These are phyloP conservation scores for Nymphalis urticae DNA, from an alignment of 2,888 invertebrate genomes.

Conservation along the genomic window DNA sequence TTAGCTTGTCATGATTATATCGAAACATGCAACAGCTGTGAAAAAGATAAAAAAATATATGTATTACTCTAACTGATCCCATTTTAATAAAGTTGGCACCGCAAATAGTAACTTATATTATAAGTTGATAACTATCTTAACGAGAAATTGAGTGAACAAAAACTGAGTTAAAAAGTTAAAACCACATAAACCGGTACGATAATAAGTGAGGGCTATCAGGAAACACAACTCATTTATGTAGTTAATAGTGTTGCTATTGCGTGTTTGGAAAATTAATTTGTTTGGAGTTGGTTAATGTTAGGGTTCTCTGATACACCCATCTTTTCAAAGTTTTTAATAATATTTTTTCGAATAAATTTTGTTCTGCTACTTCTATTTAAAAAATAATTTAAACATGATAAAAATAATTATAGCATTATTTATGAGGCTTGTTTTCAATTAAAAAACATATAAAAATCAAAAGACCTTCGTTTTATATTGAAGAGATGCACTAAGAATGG, in stretches of 20 bases:
- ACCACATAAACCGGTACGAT: slow-evolving; percentile 56
- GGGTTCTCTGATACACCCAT: slow-evolving; percentile 42
- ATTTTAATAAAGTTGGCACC: slow-evolving; percentile 8
- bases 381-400: no score
- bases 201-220: slow-evolving; percentile 58
- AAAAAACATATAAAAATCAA: no score
- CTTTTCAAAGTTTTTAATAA: background rate
- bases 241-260: slow-evolving; percentile 68
- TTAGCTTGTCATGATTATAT: background rate
- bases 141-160: slow-evolving; percentile 33
- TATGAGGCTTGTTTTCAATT: no score
- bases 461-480: no score
- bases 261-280: slow-evolving; percentile 75
- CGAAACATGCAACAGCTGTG: background rate
- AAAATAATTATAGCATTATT: no score
- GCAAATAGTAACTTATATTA: slow-evolving; percentile 15
- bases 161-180: slow-evolving; percentile 37
- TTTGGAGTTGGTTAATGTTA: slow-evolving; percentile 57
- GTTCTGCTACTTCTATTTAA: no score
- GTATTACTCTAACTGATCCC: background rate
- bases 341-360: background rate
- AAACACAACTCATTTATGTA: slow-evolving; percentile 66
- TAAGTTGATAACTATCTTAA: slow-evolving; percentile 35
- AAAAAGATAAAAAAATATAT: background rate
- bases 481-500: no score